Evolutionary conservation across 2,797 vertebrate species (phyloP).

Genomic region (Hyperoplus lanceolatus): DNA sequence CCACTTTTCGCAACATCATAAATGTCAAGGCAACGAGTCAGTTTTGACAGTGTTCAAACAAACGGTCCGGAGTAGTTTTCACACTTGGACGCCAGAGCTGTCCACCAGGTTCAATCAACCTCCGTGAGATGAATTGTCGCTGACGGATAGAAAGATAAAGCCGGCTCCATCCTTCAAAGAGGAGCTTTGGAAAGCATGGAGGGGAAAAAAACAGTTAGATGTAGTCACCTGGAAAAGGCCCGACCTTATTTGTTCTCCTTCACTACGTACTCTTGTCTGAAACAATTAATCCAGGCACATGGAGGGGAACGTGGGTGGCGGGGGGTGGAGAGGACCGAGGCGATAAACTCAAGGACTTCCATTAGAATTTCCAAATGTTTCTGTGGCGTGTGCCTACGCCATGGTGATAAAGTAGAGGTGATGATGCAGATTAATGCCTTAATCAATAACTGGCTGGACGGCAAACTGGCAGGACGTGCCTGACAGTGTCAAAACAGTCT

Average conservation of each 20-base stretch:
- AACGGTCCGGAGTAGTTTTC: conserved; percentile 34
- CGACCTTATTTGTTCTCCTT: conserved; percentile 58
- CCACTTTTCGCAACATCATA: conserved; percentile 26
- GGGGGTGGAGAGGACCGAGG: background rate
- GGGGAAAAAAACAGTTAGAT: conserved; percentile 7
- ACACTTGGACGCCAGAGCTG: conserved; percentile 17
- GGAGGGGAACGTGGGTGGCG: background rate
- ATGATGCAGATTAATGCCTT: conserved; percentile 53
- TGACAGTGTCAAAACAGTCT: conserved; percentile 27
- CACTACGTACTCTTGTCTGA: conserved; percentile 22
- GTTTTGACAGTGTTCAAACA: conserved; percentile 47
- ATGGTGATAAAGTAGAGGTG: conserved; percentile 31
- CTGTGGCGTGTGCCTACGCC: conserved; percentile 23
- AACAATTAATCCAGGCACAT: conserved; percentile 40
- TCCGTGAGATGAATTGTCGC: conserved; percentile 41
- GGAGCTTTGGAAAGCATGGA: conserved; percentile 12
- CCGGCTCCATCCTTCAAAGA: conserved; percentile 29
- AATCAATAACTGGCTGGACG: conserved; percentile 50
- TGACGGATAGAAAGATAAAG: conserved; percentile 54
- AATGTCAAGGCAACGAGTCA: conserved; percentile 56
- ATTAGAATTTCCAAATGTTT: conserved; percentile 39
- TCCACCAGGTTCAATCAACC: background rate
- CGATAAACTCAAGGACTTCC: conserved; percentile 40
- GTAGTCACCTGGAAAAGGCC: conserved; percentile 65
- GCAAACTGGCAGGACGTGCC: conserved; percentile 22